Base-by-base conservation (phyloP, 2,888 invertebrate genomes). In the Drosophila macrothrix region DNA sequence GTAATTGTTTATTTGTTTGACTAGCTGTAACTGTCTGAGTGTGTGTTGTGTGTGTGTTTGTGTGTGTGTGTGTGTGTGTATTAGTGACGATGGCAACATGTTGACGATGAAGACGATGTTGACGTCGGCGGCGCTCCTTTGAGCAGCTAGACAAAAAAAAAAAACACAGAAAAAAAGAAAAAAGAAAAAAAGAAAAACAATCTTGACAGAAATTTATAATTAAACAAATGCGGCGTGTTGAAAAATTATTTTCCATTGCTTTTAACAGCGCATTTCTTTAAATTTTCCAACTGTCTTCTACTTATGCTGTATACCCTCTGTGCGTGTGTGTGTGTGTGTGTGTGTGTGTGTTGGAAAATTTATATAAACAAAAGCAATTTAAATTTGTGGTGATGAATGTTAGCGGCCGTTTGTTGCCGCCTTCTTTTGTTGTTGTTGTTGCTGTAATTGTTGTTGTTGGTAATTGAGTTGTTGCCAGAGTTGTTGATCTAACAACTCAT, bases 151-250 rank as follows among this genome's bases (percentile, higher is more conserved):
- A 31, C 52, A 53, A 19, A 41, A 66, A 52, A 37, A 53, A 41
- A 37, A 62, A 16, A 39, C 14, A 28, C 14, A 19, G 1, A 22
- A 22, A 28, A n/a, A 14, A 9, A 31, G n/a, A 22, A 28, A n/a
- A 14, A 9, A 31, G n/a, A n/a, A 25, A 46, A 53, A 39, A 43
- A 66, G 64, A 52, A 73, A 76, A 83, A 76, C 76, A 80, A 76
- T 87, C 86, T 86, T 86, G 86, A 86, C 86, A 88, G 86, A 86
- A 84, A 88, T 87, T 88, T 86, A 86, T 88, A 86, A 86, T 86
- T 86, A 88, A 86, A 86, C 89, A 86, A 86, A 86, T 86, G 88
- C 87, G 73, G 82, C 70, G 84, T 77, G 82, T 82, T 85, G 85
- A 73, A 80, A 85, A 85, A 83, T 85, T 73, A 88, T 88, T 83